Percentiles rank a stretch among this genome's conserved stretches.
phyloP scores from a whole-genome alignment of 2,113 vertebrate species.

The Uropsilus gracilis region DNA sequence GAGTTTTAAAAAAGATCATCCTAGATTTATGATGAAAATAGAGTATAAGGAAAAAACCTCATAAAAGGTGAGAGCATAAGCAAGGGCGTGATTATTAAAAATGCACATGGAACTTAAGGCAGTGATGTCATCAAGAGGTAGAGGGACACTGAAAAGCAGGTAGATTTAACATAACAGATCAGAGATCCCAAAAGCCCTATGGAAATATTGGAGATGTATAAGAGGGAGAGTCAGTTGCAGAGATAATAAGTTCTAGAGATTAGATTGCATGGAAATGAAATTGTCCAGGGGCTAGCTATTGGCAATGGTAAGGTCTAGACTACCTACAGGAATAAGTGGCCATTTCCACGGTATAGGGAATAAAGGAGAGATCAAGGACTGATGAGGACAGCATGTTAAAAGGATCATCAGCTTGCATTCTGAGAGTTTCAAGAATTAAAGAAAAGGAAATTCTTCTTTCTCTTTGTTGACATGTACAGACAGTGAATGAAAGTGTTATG shows the following conservation, averaged over 20 bases:
- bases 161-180: too few relatives aligned
- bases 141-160: not conserved
- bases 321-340: too few relatives aligned
- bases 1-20: constrained; percentile 13
- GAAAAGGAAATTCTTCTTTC: not conserved
- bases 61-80: not conserved
- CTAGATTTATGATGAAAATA: not conserved
- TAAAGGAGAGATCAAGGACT: not conserved
- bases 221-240: not conserved
- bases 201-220: not conserved
- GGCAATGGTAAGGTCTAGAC: not conserved
- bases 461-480: not conserved
- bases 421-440: not conserved
- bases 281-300: not conserved
- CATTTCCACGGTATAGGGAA: too few relatives aligned
- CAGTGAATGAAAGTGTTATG: not conserved
- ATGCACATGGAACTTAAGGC: not conserved
- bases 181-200: not conserved
- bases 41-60: not conserved
- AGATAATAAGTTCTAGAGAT: not conserved
- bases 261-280: not conserved
- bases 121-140: not conserved
- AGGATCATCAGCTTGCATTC: not conserved
- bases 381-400: too few relatives aligned
- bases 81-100: not conserved